Evolutionary conservation across 1,140 invertebrate genomes (phyloP), one percentile per base, ranked within the genome.

Genomic region (Prorops nasuta): DNA sequence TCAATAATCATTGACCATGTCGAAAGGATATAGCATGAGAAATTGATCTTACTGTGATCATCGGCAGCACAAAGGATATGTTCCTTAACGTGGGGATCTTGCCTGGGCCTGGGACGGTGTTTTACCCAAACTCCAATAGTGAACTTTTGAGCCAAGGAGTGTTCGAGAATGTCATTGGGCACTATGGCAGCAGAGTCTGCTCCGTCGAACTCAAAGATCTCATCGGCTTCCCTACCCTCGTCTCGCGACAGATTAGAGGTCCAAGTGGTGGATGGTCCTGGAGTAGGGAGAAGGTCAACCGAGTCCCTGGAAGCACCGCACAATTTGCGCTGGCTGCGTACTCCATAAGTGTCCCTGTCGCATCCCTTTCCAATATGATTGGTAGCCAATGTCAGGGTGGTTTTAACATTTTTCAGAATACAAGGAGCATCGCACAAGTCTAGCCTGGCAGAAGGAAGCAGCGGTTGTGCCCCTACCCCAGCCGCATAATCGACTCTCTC

Each of bases 61-160:
- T 98, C 96, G 38, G 94, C 93, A 66, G 90, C 91, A 74, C 96
- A 98, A 15, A 98, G 72, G 51, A 98, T 88, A 66, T 98, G 94
- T 70, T 98, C 95, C 75, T 98, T 98, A 19, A 86, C 80, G 61
- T 94, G 91, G 58, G 93, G 92, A 70, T 95, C 91, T 54, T 86
- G 74, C 59, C 81, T 75, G 24, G 85, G 79, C 69, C 85, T 64
- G 58, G 84, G 75, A 70, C 86, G 86, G 70, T 96, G 93, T 50
- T 94, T 88, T 81, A 98, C 89, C 91, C 96, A 98, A 1, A 91
- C 92, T 3, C 91, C 86, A 57, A 98, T 84, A 38, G 89, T 92
- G 77, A 98, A 97, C 32, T 88, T 88, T 46, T 86, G 78, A 12
- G 86, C 84, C 19, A 95, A 71, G 10, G 83, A 81, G 66, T 94